Conservation (phyloP, 2,797 vertebrate genomes). For the Sardinella longiceps region DNA sequence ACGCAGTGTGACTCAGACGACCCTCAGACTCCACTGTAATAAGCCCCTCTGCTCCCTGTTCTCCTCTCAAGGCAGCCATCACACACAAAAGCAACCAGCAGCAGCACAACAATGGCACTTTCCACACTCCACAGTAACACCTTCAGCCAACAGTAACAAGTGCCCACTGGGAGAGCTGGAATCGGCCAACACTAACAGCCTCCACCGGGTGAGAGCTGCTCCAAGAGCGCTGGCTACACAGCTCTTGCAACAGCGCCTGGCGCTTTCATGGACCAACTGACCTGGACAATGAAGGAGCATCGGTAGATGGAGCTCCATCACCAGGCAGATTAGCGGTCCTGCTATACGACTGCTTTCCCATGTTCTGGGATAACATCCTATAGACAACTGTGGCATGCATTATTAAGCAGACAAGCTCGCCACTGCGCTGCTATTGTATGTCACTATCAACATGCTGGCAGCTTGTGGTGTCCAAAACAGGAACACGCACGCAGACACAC, state of each 20-base stretch:
- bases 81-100: neutral
- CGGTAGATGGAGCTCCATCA: neutral
- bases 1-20: neutral
- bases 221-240: neutral
- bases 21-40: neutral
- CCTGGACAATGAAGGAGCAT: neutral
- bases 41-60: neutral
- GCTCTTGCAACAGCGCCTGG: neutral
- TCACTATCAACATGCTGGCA: slow-evolving; percentile 58
- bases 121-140: neutral
- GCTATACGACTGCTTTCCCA: neutral
- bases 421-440: slow-evolving; percentile 55
- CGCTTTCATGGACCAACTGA: neutral
- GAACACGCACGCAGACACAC: neutral
- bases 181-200: neutral
- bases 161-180: too few species aligned
- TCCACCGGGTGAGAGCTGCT: neutral
- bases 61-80: neutral
- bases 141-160: neutral
- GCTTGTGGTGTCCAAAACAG: slow-evolving; percentile 51
- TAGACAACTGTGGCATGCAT: slow-evolving; percentile 37
- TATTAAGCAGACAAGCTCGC: slow-evolving; percentile 61
- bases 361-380: neutral
- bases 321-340: neutral
- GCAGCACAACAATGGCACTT: neutral